A percentile compares a stretch with the other conserved stretches of the same genome.
These are phyloP conservation scores for Axinella damicornis DNA, from an alignment of 37 sponge, comb jelly and placozoan species.

Conservation along the genomic window DNA sequence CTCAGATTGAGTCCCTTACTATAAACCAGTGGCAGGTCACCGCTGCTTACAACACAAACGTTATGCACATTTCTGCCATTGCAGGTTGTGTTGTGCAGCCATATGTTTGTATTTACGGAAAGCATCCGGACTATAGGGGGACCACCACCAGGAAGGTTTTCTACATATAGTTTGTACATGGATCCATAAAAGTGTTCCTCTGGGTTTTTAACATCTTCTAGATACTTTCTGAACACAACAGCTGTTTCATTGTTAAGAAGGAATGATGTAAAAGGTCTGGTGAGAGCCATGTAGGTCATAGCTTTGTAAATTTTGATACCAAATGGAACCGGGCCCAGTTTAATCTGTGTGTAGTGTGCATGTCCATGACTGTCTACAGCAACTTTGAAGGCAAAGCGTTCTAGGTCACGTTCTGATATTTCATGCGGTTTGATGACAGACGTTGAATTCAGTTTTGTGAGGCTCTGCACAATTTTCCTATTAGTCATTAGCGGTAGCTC, in stretches of 20 bases:
- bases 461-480: conserved; percentile 31
- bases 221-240: neutral
- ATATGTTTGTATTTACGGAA: too few species aligned
- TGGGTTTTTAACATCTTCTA: conserved; percentile 28
- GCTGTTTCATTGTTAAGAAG: conserved; percentile 4
- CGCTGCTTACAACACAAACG: conserved; percentile 8
- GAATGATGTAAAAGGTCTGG: conserved; percentile 6
- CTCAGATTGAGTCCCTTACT: neutral
- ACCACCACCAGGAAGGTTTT: conserved; percentile 30
- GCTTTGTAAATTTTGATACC: conserved; percentile 21
- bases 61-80: neutral
- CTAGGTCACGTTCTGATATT: neutral
- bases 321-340: too few species aligned
- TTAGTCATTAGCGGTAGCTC: conserved; percentile 61
- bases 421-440: neutral
- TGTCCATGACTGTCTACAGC: neutral
- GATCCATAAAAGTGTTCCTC: conserved; percentile 14
- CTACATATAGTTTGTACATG: neutral
- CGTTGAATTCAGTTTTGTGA: conserved; percentile 12
- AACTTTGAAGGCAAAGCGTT: neutral
- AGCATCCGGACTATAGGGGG: too few species aligned
- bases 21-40: neutral
- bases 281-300: conserved; percentile 6
- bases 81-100: neutral
- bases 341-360: too few species aligned